Base-by-base conservation (phyloP, 2,113 vertebrate genomes). In the Cebidichthys violaceus region DNA sequence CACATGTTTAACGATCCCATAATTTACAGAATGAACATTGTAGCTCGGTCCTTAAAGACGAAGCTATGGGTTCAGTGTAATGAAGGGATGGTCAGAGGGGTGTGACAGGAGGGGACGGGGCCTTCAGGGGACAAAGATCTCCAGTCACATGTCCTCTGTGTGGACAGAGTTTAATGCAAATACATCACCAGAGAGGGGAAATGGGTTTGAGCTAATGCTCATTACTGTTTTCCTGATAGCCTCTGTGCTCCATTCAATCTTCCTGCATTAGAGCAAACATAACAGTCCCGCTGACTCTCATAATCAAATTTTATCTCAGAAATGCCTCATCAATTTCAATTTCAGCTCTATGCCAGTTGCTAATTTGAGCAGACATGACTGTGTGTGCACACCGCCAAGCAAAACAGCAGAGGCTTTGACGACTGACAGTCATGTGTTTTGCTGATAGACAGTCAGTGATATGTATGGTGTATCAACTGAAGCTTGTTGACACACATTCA, bases 81-180 rank as follows among this genome's bases (percentile, higher is more conserved):
- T 18, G 47, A 61, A 50, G 50, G 33, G 14, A 27, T 35, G 13
- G 35, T 69, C 1, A 20, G 52, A 47, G 45, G 14, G 8, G 55
- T 24, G 64, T 17, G 50, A 43, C 39, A 74, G 68, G 17, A 81
- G 6, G 43, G 18, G 6, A 20, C 0, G 6, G 17, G 50, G 29
- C 20, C 73, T 45, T n/a, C 8, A 71, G 39, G 65, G 85, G 81
- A 67, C 90, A 86, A 89, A 89, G 85, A 64, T 78, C 84, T 67
- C 39, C 35, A 33, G 4, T 84, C 84, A 89, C 80, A 65, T 90
- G 79, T 52, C 29, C 39, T 68, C 79, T 74, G 35, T 70, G 27
- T 76, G 59, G 70, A 78, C 55, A 83, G 13, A 72, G 67, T 24
- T 68, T 35, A 61, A 10, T 35, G 29, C 68, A 79, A 71, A 66